A percentile compares a stretch with the other conserved stretches of the same genome.
These are phyloP conservation scores for Triops longicaudatus DNA, from an alignment of 1,140 invertebrate genomes.

Conservation along the genomic window DNA sequence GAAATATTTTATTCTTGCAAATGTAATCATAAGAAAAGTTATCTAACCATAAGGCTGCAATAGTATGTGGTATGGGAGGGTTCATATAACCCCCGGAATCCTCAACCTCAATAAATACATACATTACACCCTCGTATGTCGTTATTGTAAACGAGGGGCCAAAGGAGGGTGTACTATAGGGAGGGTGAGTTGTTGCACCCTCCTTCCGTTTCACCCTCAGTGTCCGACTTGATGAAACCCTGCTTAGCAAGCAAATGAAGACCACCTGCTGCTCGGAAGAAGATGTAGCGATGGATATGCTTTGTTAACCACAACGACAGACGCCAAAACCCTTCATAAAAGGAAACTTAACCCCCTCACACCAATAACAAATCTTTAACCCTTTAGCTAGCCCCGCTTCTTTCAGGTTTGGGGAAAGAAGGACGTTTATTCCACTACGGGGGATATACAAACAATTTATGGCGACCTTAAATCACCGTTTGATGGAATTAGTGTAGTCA, in stretches of 20 bases:
- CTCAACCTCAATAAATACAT: neutral
- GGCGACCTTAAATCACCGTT: too few species aligned
- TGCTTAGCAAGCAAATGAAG: conserved; percentile 15
- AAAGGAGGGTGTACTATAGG: neutral
- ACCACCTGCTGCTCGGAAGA: neutral
- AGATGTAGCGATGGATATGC: neutral
- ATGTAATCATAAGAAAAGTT: too few species aligned
- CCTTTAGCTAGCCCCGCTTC: neutral
- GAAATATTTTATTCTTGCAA: too few species aligned
- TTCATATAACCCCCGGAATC: too few species aligned
- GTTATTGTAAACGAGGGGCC: neutral
- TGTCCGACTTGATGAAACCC: conserved; percentile 6
- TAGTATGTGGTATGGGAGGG: neutral
- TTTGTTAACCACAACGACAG: neutral
- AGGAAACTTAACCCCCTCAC: neutral
- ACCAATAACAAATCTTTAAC: neutral
- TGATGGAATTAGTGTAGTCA: too few species aligned
- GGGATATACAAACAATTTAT: too few species aligned
- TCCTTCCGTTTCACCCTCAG: neutral
- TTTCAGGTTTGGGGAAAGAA: too few species aligned
- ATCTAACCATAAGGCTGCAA: neutral
- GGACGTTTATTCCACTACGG: too few species aligned
- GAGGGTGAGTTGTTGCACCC: neutral
- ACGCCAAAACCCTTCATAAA: neutral
- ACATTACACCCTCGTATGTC: conserved; percentile 1